phyloP scores from a whole-genome alignment of 2,797 vertebrate species.

The Coendou prehensilis region DNA sequence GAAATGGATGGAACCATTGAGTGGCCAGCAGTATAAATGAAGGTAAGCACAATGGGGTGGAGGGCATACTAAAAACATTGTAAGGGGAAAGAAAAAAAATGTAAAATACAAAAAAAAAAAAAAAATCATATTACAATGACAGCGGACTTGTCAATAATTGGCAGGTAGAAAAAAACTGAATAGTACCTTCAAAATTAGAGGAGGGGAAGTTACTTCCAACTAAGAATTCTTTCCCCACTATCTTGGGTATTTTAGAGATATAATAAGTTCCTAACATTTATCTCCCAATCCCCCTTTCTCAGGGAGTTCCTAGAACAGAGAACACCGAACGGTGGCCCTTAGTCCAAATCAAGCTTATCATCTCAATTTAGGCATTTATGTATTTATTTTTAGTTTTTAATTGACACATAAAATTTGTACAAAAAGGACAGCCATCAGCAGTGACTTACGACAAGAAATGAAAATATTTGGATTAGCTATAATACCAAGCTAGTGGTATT shows the following conservation, averaged over 20 bases:
- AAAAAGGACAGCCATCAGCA: constrained; percentile 88
- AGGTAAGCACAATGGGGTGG: background rate
- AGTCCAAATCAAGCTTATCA: background rate
- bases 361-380: background rate
- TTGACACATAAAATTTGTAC: background rate
- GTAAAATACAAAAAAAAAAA: background rate
- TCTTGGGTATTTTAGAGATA: background rate
- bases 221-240: background rate
- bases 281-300: background rate
- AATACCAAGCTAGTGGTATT: constrained; percentile 90
- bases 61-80: background rate
- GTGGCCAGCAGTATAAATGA: background rate
- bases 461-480: constrained; percentile 91
- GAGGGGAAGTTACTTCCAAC: background rate
- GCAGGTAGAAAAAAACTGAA: background rate
- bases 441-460: constrained; percentile 88
- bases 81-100: background rate
- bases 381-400: background rate
- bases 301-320: background rate
- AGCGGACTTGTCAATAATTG: background rate
- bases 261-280: background rate
- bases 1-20: background rate
- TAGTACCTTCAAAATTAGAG: background rate
- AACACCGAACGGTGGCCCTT: background rate
- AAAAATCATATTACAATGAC: background rate